Base-by-base conservation (phyloP, 2,888 invertebrate species). In the Linnaemya vulpina region DNA sequence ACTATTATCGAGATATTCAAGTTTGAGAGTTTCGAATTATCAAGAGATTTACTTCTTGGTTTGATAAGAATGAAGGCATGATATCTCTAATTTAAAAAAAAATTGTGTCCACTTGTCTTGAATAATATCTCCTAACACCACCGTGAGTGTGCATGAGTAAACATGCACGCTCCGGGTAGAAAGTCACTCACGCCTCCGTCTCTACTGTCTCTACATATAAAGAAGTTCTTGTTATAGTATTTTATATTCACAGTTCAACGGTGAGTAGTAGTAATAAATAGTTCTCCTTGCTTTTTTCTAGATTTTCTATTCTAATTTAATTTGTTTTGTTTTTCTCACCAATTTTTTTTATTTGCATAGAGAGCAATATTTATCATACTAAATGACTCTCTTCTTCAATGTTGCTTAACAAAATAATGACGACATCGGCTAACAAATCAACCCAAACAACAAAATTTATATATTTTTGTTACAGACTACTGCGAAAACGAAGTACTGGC, bases 381-480 rank as follows among this genome's bases (percentile, higher is more conserved):
- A 38, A 51, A 40, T 20, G 38, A 60, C 35, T 63, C 67, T 62
- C 74, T 53, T 30, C 77, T 67, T 40, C 20, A 62, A 51, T 84
- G 71, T 80, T 78, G 25, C 63, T 78, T 43, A 62, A 80, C 35
- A 46, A 68, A 63, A 77, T 65, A 78, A 82, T 85, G 85, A 85
- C 85, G 78, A 71, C 82, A 82, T 85, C 71, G 74, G 25, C 53
- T 74, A 65, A 75, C 71, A 85, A 79, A 82, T 85, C 82, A 85
- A 85, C 63, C 81, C 71, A 84, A 85, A 85, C 81, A 62, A 43
- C 43, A 55, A 65, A 40, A 58, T 30, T 20, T 51, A 9, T 22
- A n/a, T 40, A 1, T 22, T 65, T 53, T 58, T 13, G 38, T 65
- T 55, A 79, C 65, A 65, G 35, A 49, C 63, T 73, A 65, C 55